Percentiles rank a stretch among this genome's conserved stretches.
These are phyloP conservation scores for Oreonectes daqikongensis DNA, from an alignment of 2,797 vertebrate genomes.

Conservation along the genomic window DNA sequence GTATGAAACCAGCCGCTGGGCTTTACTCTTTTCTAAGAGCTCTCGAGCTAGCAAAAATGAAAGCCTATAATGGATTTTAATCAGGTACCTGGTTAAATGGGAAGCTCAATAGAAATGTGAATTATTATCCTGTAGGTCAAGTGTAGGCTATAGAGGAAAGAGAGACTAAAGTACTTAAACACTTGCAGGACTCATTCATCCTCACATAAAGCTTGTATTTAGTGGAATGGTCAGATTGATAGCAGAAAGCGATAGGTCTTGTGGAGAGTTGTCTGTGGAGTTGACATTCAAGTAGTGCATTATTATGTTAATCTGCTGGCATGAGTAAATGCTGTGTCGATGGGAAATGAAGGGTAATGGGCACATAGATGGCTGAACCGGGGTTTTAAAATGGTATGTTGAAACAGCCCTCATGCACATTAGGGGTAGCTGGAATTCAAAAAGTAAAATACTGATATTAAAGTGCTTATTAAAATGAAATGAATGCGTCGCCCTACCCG, in stretches of 20 bases:
- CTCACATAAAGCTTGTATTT: slow-evolving; percentile 28
- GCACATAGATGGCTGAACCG: not conserved
- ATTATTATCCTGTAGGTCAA: slow-evolving; percentile 42
- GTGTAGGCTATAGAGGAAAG: not conserved
- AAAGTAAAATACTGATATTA: not conserved
- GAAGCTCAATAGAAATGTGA: not conserved
- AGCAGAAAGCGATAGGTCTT: not conserved
- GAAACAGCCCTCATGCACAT: not conserved
- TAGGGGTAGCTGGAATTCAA: not conserved
- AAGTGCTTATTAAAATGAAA: not conserved
- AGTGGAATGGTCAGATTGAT: slow-evolving; percentile 8
- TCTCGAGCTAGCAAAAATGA: slow-evolving; percentile 38
- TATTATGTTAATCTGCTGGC: slow-evolving; percentile 7
- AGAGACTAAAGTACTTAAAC: slow-evolving; percentile 26
- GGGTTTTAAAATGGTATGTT: not conserved
- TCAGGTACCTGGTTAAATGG: slow-evolving; percentile 11
- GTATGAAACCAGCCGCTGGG: not conserved
- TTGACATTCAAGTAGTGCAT: slow-evolving; percentile 1
- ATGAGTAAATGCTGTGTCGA: slow-evolving; percentile 4
- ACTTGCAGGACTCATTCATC: slow-evolving; percentile 25
- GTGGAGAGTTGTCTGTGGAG: not conserved
- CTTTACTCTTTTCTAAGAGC: slow-evolving; percentile 24
- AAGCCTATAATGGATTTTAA: slow-evolving; percentile 38
- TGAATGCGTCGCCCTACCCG: not conserved
- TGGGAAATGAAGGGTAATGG: not conserved